phyloP scores from a whole-genome alignment of 2,888 invertebrate species.

The Lasiommata megera region DNA sequence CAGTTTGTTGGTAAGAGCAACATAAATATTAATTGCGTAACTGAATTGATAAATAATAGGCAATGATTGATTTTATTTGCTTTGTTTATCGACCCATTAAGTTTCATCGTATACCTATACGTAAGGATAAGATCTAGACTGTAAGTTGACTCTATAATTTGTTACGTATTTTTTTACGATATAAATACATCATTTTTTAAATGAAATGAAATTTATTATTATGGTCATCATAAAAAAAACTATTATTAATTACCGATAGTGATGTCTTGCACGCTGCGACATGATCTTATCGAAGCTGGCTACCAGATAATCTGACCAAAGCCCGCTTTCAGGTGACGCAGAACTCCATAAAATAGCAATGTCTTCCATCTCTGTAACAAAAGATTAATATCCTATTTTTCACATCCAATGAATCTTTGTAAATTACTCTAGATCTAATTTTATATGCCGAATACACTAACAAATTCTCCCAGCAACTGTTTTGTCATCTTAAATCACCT shows the following conservation, averaged over 20 bases:
- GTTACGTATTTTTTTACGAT: too few species aligned
- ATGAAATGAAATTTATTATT: too few species aligned
- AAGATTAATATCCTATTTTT: neutral
- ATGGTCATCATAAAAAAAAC: too few species aligned
- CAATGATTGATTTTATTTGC: neutral
- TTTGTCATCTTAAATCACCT: too few species aligned
- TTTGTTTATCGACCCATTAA: neutral
- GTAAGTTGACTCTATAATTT: too few species aligned
- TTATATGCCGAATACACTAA: too few species aligned
- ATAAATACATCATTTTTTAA: too few species aligned
- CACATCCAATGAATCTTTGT: too few species aligned
- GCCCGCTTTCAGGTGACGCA: conserved; percentile 87
- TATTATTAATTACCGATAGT: conserved; percentile 83
- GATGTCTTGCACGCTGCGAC: conserved; percentile 89
- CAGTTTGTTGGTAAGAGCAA: neutral
- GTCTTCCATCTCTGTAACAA: conserved; percentile 86
- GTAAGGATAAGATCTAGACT: too few species aligned
- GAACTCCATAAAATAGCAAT: conserved; percentile 90
- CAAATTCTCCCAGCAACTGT: too few species aligned
- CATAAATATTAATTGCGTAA: conserved; percentile 4
- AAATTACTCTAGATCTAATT: too few species aligned
- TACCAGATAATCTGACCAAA: conserved; percentile 91
- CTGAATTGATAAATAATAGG: conserved; percentile 11
- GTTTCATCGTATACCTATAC: too few species aligned
- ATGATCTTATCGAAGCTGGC: conserved; percentile 93